phyloP scores from a whole-genome alignment of 2,113 vertebrate species.

The Ahaetulla prasina region DNA sequence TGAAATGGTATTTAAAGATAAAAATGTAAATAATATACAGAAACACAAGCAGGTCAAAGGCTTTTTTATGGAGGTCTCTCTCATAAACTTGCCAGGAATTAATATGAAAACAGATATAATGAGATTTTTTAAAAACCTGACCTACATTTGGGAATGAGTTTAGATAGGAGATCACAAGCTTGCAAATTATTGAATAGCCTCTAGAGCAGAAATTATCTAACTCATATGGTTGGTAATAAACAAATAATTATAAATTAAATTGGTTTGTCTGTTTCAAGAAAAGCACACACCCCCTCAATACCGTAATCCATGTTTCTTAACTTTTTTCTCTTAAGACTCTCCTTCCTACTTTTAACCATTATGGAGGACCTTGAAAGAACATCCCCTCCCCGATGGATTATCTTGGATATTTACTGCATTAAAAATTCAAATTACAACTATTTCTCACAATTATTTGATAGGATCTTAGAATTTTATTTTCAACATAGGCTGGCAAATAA shows the following conservation, averaged over 20 bases:
- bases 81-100: neutral
- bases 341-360: neutral
- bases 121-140: neutral
- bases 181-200: neutral
- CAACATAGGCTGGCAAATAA: neutral
- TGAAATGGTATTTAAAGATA: neutral
- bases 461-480: neutral
- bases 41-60: neutral
- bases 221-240: neutral
- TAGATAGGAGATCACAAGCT: neutral
- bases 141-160: neutral
- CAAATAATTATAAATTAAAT: neutral
- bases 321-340: neutral
- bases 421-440: neutral
- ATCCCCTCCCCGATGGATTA: neutral
- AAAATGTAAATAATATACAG: slow-evolving; percentile 12
- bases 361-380: neutral
- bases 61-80: neutral
- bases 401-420: neutral
- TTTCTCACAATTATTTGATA: neutral
- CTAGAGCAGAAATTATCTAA: neutral
- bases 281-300: neutral
- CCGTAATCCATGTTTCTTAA: neutral
- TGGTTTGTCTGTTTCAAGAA: neutral
- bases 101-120: neutral